Conservation (phyloP, 2,888 invertebrate species). For the Coremacera marginata region DNA sequence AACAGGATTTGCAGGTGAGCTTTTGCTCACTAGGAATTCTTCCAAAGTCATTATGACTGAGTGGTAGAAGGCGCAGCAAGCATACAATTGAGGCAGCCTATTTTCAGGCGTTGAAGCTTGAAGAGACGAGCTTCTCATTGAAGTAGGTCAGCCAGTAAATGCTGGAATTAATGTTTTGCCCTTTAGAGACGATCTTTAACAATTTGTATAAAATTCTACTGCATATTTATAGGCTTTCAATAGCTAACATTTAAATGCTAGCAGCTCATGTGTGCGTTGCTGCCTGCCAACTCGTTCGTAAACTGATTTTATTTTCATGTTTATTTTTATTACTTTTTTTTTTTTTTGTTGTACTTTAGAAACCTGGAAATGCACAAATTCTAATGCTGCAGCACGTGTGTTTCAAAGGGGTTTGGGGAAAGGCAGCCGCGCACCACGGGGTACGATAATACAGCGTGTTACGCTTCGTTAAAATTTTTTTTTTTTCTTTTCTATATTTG, state of each 20-base stretch:
- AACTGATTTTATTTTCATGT: conserved; percentile 1
- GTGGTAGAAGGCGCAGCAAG: background rate
- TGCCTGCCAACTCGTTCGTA: background rate
- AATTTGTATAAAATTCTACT: background rate
- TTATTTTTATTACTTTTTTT: background rate
- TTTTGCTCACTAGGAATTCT: background rate
- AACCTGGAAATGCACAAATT: background rate
- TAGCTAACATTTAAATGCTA: background rate
- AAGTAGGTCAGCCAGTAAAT: too few relatives aligned
- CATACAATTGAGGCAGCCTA: background rate
- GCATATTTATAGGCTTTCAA: background rate
- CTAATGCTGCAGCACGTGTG: background rate
- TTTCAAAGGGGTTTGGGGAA: background rate
- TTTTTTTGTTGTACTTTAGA: background rate
- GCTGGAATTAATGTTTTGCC: too few relatives aligned
- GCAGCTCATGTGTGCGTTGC: background rate
- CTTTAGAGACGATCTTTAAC: background rate
- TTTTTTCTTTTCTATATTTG: background rate
- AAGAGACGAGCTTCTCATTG: too few relatives aligned
- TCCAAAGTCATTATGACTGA: background rate
- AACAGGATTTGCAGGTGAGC: conserved; percentile 40
- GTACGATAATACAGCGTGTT: conserved; percentile 16
- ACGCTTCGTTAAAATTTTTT: conserved; percentile 20
- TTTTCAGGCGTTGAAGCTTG: too few relatives aligned
- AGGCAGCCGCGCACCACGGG: background rate